phyloP scores from a whole-genome alignment of 2,113 vertebrate genomes.

The Gallinago jamesoni region DNA sequence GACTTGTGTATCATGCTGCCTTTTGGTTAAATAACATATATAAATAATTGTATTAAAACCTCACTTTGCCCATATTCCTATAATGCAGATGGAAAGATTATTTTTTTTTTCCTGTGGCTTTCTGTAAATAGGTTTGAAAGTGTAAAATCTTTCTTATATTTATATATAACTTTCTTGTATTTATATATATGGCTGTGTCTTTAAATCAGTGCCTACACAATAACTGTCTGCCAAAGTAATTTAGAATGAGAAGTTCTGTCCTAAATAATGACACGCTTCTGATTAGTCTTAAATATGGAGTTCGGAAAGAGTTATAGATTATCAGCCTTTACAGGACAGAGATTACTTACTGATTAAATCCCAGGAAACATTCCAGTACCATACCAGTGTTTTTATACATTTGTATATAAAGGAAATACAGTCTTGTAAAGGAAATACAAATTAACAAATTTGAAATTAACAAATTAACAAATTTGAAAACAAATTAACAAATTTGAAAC shows the following conservation, averaged over 20 bases:
- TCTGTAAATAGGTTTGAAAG: neutral
- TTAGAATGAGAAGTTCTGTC: neutral
- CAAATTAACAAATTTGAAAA: too few species aligned
- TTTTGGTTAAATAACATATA: neutral
- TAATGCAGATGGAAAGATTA: neutral
- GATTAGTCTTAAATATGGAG: constrained; percentile 39
- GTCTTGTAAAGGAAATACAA: neutral
- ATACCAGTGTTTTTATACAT: neutral
- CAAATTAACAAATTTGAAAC: too few species aligned
- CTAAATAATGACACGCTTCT: constrained; percentile 5
- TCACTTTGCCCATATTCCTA: neutral
- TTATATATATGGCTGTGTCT: neutral
- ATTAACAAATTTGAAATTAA: too few species aligned
- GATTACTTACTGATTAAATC: neutral
- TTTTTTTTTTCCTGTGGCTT: neutral
- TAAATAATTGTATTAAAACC: neutral
- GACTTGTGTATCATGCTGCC: neutral
- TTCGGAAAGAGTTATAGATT: neutral
- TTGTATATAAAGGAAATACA: neutral
- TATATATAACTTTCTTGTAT: neutral
- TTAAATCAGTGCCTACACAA: neutral
- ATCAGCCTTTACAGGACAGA: neutral
- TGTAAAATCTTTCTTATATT: neutral
- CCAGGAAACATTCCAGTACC: neutral
- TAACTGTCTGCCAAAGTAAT: neutral